Evolutionary conservation across 2,797 vertebrate genomes (phyloP).

Genomic region (Fratercula arctica): DNA sequence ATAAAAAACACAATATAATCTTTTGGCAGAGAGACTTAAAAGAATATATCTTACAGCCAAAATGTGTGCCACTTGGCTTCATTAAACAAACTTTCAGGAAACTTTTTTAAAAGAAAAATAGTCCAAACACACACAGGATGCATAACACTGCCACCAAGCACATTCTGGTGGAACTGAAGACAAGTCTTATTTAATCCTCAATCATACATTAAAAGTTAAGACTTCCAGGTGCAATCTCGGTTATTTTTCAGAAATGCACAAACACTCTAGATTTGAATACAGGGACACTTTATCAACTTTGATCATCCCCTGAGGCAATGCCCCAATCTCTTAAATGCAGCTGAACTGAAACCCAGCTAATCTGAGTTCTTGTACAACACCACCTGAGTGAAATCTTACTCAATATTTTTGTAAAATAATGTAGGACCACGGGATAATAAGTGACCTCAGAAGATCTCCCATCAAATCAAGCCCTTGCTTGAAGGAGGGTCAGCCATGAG

Average conservation of each 20-base stretch:
- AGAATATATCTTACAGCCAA: conserved; percentile 35
- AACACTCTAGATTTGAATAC: neutral
- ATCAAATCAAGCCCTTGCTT: neutral
- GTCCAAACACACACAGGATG: neutral
- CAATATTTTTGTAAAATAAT: neutral
- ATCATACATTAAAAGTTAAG: neutral
- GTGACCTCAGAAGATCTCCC: neutral
- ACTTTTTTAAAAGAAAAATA: conserved; percentile 50
- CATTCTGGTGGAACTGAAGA: conserved; percentile 38
- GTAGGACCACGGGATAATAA: neutral
- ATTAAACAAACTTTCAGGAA: conserved; percentile 37
- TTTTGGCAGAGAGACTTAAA: conserved; percentile 29
- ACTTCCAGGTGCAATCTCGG: neutral
- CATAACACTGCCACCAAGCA: conserved; percentile 49
- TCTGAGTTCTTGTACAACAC: neutral
- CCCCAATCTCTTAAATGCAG: neutral
- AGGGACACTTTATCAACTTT: neutral
- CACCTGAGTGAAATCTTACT: neutral
- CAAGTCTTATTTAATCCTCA: neutral
- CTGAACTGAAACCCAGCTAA: neutral
- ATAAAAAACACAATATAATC: neutral
- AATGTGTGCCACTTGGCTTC: conserved; percentile 10
- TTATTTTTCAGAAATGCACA: neutral
- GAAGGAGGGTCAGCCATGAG: neutral
- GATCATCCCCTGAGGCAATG: neutral